These are phyloP conservation scores for Chaitophorus viminalis DNA, from an alignment of 2,888 invertebrate genomes.

Conservation along the genomic window DNA sequence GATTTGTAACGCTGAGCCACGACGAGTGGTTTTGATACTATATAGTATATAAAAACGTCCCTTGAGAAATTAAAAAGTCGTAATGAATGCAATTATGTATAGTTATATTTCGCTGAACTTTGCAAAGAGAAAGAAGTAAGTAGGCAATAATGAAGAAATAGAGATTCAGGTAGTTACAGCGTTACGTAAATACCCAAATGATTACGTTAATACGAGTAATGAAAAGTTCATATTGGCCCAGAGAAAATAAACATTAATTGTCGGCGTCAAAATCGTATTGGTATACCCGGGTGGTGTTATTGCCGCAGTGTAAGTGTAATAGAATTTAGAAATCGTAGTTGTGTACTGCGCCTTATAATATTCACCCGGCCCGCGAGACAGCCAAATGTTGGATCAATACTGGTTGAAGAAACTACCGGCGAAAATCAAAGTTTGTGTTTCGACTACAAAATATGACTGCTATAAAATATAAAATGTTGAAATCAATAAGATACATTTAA, in stretches of 20 bases:
- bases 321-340: constrained; percentile 42
- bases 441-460: constrained; percentile 29
- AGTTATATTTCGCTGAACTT: not conserved
- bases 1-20: not conserved
- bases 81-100: not conserved
- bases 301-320: not conserved
- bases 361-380: constrained; percentile 38
- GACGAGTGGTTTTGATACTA: not conserved
- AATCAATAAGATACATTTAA: constrained; percentile 10
- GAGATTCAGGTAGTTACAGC: not conserved
- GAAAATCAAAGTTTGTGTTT: constrained; percentile 56
- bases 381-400: constrained; percentile 56
- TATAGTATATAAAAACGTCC: not conserved
- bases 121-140: not conserved
- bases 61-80: not conserved
- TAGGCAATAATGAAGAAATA: not conserved
- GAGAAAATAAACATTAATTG: not conserved
- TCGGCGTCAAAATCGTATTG: not conserved
- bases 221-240: not conserved
- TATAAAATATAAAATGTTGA: constrained; percentile 31
- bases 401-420: constrained; percentile 34
- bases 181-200: no score
- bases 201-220: not conserved
- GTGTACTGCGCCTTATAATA: constrained; percentile 35
- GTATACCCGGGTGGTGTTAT: not conserved